Conservation (phyloP, 2,888 invertebrate genomes). For the Callimorpha dominula region DNA sequence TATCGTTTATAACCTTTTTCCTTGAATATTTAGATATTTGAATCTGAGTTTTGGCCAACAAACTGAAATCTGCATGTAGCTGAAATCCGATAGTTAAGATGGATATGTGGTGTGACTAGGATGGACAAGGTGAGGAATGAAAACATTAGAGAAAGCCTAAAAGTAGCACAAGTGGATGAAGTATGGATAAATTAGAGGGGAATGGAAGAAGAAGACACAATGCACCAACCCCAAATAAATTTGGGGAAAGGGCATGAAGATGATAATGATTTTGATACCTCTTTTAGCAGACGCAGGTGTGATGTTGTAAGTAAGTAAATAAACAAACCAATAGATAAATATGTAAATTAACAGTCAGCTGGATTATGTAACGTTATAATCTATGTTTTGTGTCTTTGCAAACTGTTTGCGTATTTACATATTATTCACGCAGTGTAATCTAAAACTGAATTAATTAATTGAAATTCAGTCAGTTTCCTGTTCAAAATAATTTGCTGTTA, state of each 20-base stretch:
- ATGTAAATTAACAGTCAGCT: conserved; percentile 8
- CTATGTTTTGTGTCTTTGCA: conserved; percentile 34
- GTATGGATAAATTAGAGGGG: too few relatives aligned
- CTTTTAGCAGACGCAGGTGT: not conserved
- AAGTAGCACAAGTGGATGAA: too few relatives aligned
- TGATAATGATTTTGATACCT: not conserved
- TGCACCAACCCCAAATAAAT: too few relatives aligned
- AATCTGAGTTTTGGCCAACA: too few relatives aligned
- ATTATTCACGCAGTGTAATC: conserved; percentile 51
- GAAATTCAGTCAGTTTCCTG: conserved; percentile 53
- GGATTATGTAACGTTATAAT: conserved; percentile 28
- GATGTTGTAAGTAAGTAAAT: conserved; percentile 6
- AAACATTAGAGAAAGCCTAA: too few relatives aligned
- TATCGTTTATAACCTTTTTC: not conserved
- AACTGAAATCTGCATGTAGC: too few relatives aligned
- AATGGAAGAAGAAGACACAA: too few relatives aligned
- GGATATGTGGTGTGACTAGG: too few relatives aligned
- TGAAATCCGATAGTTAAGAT: too few relatives aligned
- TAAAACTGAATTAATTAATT: conserved; percentile 58
- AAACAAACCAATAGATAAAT: conserved; percentile 10
- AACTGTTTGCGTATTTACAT: conserved; percentile 46
- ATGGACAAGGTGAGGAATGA: too few relatives aligned
- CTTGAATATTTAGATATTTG: not conserved
- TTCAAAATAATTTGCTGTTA: conserved; percentile 55
- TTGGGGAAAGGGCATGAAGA: too few relatives aligned